Base-by-base conservation (phyloP, 2,113 vertebrate genomes). In the Pomatorhinus ruficollis region DNA sequence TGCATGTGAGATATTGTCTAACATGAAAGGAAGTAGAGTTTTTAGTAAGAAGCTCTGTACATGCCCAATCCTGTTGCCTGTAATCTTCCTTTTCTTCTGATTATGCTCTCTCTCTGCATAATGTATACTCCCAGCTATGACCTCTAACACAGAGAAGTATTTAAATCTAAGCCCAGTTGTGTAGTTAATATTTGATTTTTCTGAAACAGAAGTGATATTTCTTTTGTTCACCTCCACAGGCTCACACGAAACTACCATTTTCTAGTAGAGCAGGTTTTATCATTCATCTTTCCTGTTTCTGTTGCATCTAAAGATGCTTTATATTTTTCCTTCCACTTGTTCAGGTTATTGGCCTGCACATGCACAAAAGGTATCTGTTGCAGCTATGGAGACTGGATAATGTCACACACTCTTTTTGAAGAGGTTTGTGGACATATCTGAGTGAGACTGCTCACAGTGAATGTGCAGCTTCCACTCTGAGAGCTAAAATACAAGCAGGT, bases 1-100 rank as follows among this genome's bases (percentile, higher is more conserved):
- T 53, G 50, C 15, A 31, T 60, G 9, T 53, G 25, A 40, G 10
- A 11, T 47, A 6, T 5, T 75, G 33, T 72, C 49, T 76, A 70
- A 53, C 40, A 15, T 31, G 24, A 70, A 87, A 78, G 18, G 13
- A 23, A 57, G 19, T 37, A 20, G 23, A 42, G 11, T 23, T 90
- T 56, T 85, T 57, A 49, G 5, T 53, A 50, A 42, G 37, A 74
- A 76, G 2, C 53, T n/a, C 37, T 79, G 9, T 56, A 45, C 6
- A 3, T 27, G 11, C 25, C 4, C 3, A 3, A 7, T 59, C 12
- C 18, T 65, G 6, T 44, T 90, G 14, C 6, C 22, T 66, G 0
- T 63, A 47, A 25, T 42, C 19, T 83, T 83, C 21, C 44, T 52
- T 81, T 74, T 74, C 27, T 22, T 96, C 5, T 42, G 60, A 0